Evolutionary conservation across 2,797 vertebrate genomes (phyloP).

Genomic region (Sternotherus odoratus): DNA sequence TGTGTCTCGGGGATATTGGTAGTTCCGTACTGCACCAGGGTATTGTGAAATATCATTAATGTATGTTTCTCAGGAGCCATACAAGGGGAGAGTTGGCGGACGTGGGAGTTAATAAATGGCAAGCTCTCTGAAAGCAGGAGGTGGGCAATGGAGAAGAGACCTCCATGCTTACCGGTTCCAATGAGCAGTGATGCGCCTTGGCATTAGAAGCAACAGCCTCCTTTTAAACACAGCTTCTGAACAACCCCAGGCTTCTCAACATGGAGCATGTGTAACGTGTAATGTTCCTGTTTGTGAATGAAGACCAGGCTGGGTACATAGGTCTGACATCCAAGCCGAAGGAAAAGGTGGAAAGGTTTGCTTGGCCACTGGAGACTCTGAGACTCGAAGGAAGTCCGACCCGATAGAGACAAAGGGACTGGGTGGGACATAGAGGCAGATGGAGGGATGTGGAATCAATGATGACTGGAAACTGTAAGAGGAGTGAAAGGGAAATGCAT

Average conservation of each 20-base stretch:
- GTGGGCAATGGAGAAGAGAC: neutral
- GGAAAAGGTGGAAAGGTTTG: neutral
- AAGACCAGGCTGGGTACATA: neutral
- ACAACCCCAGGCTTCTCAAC: neutral
- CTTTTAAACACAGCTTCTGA: neutral
- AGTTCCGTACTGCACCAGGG: rapidly evolving
- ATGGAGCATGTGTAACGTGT: neutral
- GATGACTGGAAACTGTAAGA: too few relatives aligned
- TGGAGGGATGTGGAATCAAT: neutral
- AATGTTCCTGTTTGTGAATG: neutral
- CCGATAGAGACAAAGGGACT: neutral
- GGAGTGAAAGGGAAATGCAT: slow-evolving; percentile 13
- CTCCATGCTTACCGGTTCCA: neutral
- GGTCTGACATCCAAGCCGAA: neutral
- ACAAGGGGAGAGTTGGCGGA: neutral
- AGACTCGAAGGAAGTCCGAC: neutral
- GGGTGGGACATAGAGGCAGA: neutral
- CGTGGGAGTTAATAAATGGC: neutral
- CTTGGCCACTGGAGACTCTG: neutral
- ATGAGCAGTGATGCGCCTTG: neutral
- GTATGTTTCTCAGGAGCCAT: neutral
- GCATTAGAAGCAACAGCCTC: neutral
- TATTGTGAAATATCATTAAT: neutral
- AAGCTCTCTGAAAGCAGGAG: neutral
- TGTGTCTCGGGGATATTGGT: neutral